Percentiles rank a stretch among this genome's conserved stretches.
Evolutionary conservation across 1,140 invertebrate genomes (phyloP).

Genomic region (Marisa cornuarietis): DNA sequence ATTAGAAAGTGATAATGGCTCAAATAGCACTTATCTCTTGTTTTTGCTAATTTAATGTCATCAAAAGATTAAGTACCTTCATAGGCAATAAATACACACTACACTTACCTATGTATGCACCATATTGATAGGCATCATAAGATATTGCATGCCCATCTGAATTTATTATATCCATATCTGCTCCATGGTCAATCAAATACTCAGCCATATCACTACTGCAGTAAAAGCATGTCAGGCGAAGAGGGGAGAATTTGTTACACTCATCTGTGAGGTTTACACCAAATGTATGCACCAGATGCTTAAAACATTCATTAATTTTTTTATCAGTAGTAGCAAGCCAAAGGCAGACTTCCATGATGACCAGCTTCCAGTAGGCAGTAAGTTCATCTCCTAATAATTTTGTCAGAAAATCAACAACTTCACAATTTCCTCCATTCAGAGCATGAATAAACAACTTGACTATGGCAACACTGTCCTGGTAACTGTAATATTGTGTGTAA

Average conservation of each 20-base stretch:
- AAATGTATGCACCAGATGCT: slow-evolving; percentile 7
- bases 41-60: too few relatives aligned
- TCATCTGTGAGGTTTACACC: slow-evolving; percentile 1
- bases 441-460: slow-evolving; percentile 7
- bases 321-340: slow-evolving; percentile 5
- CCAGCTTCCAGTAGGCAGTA: background rate
- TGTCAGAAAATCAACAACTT: slow-evolving; percentile 3
- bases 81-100: too few relatives aligned
- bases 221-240: slow-evolving; percentile 5
- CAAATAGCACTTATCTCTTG: too few relatives aligned
- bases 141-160: background rate
- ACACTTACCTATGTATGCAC: background rate
- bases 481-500: background rate
- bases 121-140: slow-evolving; percentile 6
- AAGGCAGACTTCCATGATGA: background rate
- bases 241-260: background rate
- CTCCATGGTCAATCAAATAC: slow-evolving; percentile 15
- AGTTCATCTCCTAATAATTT: slow-evolving; percentile 1
- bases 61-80: too few relatives aligned
- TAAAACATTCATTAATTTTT: background rate
- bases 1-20: too few relatives aligned
- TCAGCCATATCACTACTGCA: background rate
- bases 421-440: background rate
- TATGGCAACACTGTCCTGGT: background rate
- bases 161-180: slow-evolving; percentile 3